phyloP scores from a whole-genome alignment of 2,113 vertebrate species.

The Craseonycteris thonglongyai region DNA sequence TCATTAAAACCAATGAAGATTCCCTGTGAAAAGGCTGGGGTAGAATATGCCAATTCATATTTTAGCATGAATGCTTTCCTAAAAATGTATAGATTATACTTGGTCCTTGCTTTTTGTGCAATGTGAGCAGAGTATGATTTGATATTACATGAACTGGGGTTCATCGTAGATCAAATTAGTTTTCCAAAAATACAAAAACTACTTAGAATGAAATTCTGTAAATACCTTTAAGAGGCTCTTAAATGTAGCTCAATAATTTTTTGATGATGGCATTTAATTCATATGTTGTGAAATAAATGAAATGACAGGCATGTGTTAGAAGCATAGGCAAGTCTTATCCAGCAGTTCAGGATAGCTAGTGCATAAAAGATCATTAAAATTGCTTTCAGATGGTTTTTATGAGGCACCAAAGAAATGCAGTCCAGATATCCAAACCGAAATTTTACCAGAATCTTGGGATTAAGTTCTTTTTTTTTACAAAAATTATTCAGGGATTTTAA shows the following conservation, averaged over 20 bases:
- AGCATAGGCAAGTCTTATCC: not conserved
- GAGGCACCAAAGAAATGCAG: not conserved
- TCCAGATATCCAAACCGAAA: slow-evolving; percentile 3
- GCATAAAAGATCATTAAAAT: not conserved
- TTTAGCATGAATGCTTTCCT: slow-evolving; percentile 34
- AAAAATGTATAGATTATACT: slow-evolving; percentile 5
- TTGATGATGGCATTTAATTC: not conserved
- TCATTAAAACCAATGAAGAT: slow-evolving; percentile 51
- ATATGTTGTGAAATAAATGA: not conserved
- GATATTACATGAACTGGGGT: not conserved
- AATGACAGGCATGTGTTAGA: not conserved
- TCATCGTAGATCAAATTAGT: slow-evolving; percentile 1
- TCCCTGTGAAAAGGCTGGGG: slow-evolving; percentile 50
- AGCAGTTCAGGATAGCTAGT: not conserved
- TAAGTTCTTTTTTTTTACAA: slow-evolving; percentile 24
- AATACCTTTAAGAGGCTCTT: not conserved
- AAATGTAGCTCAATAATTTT: not conserved
- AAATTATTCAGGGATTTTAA: not conserved
- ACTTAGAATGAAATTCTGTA: not conserved
- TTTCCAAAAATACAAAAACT: not conserved
- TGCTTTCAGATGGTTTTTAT: not conserved
- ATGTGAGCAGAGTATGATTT: not conserved
- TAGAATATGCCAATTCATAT: slow-evolving; percentile 50
- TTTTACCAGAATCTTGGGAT: not conserved
- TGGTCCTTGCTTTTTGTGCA: slow-evolving; percentile 23